Conservation (phyloP, 2,113 vertebrate genomes). For the Pipa parva region DNA sequence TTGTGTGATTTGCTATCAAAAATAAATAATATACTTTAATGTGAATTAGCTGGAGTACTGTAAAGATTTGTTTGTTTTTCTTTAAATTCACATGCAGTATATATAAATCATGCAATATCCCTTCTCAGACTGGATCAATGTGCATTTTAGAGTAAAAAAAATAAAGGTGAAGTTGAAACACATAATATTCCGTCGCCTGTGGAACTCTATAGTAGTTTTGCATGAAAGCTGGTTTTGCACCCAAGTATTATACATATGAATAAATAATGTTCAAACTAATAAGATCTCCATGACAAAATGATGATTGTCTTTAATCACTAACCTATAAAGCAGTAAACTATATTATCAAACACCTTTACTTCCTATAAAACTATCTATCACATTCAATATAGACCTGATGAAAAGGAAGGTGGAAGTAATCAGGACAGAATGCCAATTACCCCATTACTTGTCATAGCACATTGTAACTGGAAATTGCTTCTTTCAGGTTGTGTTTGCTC, state of each 20-base stretch:
- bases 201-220: no score
- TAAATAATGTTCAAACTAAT: slow-evolving; percentile 91
- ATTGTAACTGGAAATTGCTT: slow-evolving; percentile 99
- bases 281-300: slow-evolving; percentile 83
- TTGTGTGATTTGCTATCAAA: no score
- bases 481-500: slow-evolving; percentile 99
- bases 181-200: no score
- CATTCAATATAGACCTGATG: slow-evolving; percentile 83
- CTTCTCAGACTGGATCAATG: no score
- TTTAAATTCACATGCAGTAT: no score
- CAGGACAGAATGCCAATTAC: slow-evolving; percentile 94
- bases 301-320: slow-evolving; percentile 97
- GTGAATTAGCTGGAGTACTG: no score
- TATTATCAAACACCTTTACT: slow-evolving; percentile 92
- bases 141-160: no score
- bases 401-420: slow-evolving; percentile 82
- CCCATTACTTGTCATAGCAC: slow-evolving; percentile 98
- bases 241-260: slow-evolving; percentile 71
- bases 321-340: slow-evolving; percentile 83
- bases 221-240: slow-evolving; percentile 46
- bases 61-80: no score
- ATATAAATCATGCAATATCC: no score
- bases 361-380: slow-evolving; percentile 96
- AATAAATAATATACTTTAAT: no score
- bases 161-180: no score